Evolutionary conservation across 1,140 invertebrate genomes (phyloP).

Genomic region (Capitella teleta): DNA sequence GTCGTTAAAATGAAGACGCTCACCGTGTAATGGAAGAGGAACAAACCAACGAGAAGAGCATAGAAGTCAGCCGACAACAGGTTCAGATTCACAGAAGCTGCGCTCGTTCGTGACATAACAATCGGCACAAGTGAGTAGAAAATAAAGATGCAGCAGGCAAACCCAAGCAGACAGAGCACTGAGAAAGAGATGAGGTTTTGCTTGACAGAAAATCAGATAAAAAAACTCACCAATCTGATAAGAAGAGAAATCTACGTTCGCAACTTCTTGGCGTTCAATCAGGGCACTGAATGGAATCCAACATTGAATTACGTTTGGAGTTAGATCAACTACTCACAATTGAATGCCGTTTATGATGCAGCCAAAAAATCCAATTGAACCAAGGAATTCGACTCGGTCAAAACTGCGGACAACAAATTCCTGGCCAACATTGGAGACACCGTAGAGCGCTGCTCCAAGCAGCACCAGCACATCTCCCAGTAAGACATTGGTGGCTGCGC

Average conservation of each 20-base stretch:
- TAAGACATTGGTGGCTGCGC: constrained; percentile 48
- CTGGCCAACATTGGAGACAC: constrained; percentile 52
- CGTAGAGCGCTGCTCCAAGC: constrained; percentile 63
- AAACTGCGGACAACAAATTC: constrained; percentile 63
- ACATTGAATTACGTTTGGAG: background rate
- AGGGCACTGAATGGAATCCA: constrained; percentile 35
- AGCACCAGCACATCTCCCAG: constrained; percentile 71
- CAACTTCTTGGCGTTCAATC: constrained; percentile 46
- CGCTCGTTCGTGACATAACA: constrained; percentile 64
- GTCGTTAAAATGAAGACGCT: constrained; percentile 14
- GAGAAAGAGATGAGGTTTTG: constrained; percentile 20
- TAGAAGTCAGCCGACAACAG: constrained; percentile 77
- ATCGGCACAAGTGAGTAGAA: constrained; percentile 67
- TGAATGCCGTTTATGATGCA: constrained; percentile 66
- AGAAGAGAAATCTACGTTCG: constrained; percentile 47
- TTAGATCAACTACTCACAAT: constrained; percentile 49
- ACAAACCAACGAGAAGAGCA: constrained; percentile 65
- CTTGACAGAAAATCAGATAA: constrained; percentile 5
- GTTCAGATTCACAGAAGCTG: constrained; percentile 69
- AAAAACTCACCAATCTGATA: constrained; percentile 40
- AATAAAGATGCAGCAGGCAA: constrained; percentile 56
- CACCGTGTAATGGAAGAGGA: constrained; percentile 73
- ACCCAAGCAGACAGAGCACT: constrained; percentile 50
- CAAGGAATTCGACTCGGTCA: constrained; percentile 71
- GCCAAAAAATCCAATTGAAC: constrained; percentile 72